Percentiles rank a stretch among this genome's conserved stretches.
Evolutionary conservation across 2,888 invertebrate species (phyloP).

Genomic region (Agrochola lota): DNA sequence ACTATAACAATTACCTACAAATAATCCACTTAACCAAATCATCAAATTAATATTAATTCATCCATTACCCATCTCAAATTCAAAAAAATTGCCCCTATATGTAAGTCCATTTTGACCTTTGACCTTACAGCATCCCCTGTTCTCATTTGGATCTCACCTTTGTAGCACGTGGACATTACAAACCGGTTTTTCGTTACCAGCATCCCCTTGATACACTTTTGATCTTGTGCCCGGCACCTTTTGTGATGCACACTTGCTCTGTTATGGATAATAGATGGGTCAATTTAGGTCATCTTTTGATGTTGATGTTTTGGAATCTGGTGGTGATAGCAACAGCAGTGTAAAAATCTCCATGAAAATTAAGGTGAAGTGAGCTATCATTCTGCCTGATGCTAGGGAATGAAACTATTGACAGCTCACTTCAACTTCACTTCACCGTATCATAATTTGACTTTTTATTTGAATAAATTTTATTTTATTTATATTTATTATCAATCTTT

Average conservation of each 20-base stretch:
- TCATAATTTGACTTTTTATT: too few species aligned
- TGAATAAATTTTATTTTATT: too few species aligned
- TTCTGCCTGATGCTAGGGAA: too few species aligned
- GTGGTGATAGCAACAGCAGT: neutral
- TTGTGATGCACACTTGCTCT: neutral
- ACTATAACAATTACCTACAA: neutral
- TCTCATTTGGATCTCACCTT: slow-evolving; percentile 76
- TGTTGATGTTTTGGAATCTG: neutral
- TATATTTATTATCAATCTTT: too few species aligned
- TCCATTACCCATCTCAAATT: slow-evolving; percentile 34
- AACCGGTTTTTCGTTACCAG: slow-evolving; percentile 61
- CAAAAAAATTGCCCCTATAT: slow-evolving; percentile 64
- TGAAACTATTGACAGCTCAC: neutral
- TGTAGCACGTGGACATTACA: slow-evolving; percentile 57
- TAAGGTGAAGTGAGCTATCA: neutral
- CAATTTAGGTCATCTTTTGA: slow-evolving; percentile 22
- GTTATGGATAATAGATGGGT: slow-evolving; percentile 33
- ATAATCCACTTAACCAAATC: slow-evolving; percentile 16
- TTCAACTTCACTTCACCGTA: neutral
- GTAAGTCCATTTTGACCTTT: slow-evolving; percentile 70
- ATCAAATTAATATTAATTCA: slow-evolving; percentile 37
- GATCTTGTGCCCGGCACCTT: slow-evolving; percentile 70
- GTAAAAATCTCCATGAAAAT: neutral
- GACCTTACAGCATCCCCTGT: slow-evolving; percentile 79
- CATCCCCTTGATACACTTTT: slow-evolving; percentile 78